Conservation (phyloP, 2,113 vertebrate species). For the Silurus meridionalis region DNA sequence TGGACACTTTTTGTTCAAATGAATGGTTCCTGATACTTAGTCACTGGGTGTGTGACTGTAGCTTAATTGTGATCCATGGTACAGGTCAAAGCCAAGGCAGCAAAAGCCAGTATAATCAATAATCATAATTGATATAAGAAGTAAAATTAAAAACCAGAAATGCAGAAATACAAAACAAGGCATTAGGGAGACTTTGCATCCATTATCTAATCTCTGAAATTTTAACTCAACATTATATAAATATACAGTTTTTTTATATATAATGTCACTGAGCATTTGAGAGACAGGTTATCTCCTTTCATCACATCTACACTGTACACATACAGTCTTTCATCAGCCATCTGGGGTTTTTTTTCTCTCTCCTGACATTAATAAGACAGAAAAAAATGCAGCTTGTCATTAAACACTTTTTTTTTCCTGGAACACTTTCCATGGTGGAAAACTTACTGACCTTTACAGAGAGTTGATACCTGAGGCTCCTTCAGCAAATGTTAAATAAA, state of each 20-base stretch:
- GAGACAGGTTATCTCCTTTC: background rate
- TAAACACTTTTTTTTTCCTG: background rate
- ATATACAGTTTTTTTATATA: background rate
- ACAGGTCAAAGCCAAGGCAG: background rate
- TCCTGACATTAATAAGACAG: background rate
- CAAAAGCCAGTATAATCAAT: background rate
- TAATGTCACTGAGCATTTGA: background rate
- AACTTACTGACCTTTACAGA: background rate
- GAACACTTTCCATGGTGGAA: background rate
- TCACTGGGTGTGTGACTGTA: no score
- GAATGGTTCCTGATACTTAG: no score
- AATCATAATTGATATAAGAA: background rate
- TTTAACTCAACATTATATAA: no score
- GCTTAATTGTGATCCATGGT: background rate
- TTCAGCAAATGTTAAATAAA: background rate
- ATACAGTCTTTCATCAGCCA: background rate
- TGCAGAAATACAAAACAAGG: background rate
- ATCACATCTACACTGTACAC: background rate
- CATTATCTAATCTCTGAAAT: background rate
- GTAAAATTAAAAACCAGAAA: background rate
- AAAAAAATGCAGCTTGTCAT: background rate
- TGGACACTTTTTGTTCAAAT: no score
- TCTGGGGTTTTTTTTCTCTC: background rate
- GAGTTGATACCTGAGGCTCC: background rate
- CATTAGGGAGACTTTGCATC: background rate